These are phyloP conservation scores for Rhaphigaster nebulosa DNA, from an alignment of 2,888 invertebrate species.

Conservation along the genomic window DNA sequence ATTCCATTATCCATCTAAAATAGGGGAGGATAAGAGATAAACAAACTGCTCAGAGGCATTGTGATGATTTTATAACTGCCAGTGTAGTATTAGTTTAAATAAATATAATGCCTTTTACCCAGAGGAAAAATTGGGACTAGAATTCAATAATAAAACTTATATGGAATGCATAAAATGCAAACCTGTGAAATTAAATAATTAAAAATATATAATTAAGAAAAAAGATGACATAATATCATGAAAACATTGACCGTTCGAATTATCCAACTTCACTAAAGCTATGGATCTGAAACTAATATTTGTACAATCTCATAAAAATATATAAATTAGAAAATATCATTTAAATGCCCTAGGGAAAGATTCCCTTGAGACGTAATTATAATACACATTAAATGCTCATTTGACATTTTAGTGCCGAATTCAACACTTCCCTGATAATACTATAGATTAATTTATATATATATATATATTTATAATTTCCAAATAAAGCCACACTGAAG, in stretches of 20 bases:
- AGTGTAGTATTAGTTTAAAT: neutral
- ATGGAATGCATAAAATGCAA: constrained; percentile 43
- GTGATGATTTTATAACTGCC: neutral
- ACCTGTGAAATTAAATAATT: constrained; percentile 31
- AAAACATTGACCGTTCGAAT: neutral
- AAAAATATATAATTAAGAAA: neutral
- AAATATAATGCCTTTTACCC: constrained; percentile 55
- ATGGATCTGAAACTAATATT: constrained; percentile 50
- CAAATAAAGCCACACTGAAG: constrained; percentile 16
- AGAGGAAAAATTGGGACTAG: constrained; percentile 56
- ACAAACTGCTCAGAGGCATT: neutral
- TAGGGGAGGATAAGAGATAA: neutral
- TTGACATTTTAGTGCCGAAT: constrained; percentile 25
- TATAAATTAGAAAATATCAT: constrained; percentile 58
- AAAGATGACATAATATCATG: constrained; percentile 44
- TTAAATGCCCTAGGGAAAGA: constrained; percentile 25
- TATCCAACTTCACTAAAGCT: constrained; percentile 30
- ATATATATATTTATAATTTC: constrained; percentile 14
- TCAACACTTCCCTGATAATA: constrained; percentile 47
- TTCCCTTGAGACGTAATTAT: constrained; percentile 33
- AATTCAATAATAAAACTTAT: constrained; percentile 52
- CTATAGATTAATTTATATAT: neutral
- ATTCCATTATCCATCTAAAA: neutral
- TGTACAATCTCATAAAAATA: constrained; percentile 59
- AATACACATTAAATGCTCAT: constrained; percentile 55